A percentile compares a stretch with the other conserved stretches of the same genome.
phyloP scores from a whole-genome alignment of 37 sponge, comb jelly and placozoan species.

The Mnemiopsis leidyi region DNA sequence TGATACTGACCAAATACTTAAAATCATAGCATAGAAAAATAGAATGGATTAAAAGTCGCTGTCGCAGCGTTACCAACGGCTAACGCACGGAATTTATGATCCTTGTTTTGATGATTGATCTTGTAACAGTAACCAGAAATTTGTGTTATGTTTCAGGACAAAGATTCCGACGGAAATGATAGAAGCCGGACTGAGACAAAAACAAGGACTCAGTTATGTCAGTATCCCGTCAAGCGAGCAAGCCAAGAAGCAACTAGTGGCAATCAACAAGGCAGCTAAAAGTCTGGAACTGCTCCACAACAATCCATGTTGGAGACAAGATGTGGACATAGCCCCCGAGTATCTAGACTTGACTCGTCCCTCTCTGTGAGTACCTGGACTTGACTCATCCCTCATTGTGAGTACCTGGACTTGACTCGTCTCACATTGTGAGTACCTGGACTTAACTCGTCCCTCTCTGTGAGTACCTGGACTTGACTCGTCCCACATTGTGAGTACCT shows the following conservation, averaged over 20 bases:
- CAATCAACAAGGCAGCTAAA: constrained; percentile 57
- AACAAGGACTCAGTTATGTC: neutral
- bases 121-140: no score
- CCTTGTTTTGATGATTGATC: no score
- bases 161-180: constrained; percentile 40
- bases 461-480: no score
- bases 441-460: neutral
- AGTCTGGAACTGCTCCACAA: neutral
- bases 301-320: constrained; percentile 54
- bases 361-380: neutral
- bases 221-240: neutral
- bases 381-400: no score
- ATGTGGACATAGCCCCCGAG: constrained; percentile 18
- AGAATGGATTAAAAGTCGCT: no score
- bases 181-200: constrained; percentile 37
- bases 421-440: constrained; percentile 42
- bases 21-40: no score
- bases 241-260: neutral
- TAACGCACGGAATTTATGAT: no score
- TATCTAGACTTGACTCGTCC: constrained; percentile 44
- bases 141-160: no score
- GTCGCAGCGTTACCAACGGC: no score
- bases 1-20: no score
- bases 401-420: no score
- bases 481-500: no score